Percentiles rank a stretch among this genome's conserved stretches.
Conservation (phyloP, 2,113 vertebrate species). For the Bolborhynchus lineola region DNA sequence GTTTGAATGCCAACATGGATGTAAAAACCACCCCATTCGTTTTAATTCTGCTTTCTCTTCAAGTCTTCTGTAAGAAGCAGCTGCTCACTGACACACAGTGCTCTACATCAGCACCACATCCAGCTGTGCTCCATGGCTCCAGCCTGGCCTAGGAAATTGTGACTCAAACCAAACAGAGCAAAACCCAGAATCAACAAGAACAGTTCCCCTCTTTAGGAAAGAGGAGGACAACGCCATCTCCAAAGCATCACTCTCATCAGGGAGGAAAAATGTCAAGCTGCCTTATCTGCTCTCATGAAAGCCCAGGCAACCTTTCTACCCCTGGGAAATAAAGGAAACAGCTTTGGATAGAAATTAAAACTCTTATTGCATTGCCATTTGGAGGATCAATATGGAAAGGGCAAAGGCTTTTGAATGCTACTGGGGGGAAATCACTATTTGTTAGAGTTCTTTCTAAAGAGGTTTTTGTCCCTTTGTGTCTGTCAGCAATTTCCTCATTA, state of each 20-base stretch:
- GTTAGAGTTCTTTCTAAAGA: not conserved
- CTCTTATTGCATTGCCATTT: conserved; percentile 1
- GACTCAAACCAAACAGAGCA: not conserved
- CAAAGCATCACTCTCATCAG: not conserved
- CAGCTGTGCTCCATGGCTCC: not conserved
- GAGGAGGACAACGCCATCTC: not conserved
- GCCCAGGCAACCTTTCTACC: not conserved
- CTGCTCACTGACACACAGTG: not conserved
- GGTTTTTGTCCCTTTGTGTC: not conserved
- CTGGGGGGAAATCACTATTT: not conserved
- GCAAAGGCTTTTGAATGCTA: not conserved
- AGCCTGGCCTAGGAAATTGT: not conserved
- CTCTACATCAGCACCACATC: not conserved
- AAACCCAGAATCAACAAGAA: not conserved
- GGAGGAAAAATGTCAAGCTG: not conserved
- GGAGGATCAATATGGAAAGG: conserved; percentile 34
- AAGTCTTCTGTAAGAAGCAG: not conserved
- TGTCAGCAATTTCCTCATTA: not conserved
- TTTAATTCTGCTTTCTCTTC: not conserved
- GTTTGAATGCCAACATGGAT: not conserved
- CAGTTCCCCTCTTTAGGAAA: not conserved
- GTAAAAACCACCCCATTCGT: not conserved
- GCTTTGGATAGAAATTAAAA: conserved; percentile 2
- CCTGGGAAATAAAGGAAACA: not conserved
- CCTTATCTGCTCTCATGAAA: not conserved